phyloP scores from a whole-genome alignment of 1,140 invertebrate species.

The Pseudomyrmex gracilis region DNA sequence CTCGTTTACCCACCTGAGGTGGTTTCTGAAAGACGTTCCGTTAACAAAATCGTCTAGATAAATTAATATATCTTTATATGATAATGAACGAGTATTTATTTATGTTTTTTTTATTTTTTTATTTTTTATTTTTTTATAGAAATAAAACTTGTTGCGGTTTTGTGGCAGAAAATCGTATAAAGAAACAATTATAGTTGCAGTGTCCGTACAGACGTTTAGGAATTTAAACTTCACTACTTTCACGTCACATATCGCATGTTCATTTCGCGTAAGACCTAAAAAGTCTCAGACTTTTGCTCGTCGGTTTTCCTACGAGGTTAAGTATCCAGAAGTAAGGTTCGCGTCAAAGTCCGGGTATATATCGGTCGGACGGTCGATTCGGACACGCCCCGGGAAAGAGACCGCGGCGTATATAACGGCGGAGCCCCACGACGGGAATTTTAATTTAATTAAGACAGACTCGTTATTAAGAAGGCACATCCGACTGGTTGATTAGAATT shows the following conservation, averaged over 20 bases:
- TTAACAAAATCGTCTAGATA: background rate
- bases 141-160: no score
- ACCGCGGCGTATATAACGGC: constrained; percentile 52
- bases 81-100: no score
- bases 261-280: background rate
- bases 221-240: no score
- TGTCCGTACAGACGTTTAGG: no score
- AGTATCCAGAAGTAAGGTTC: constrained; percentile 10
- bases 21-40: background rate
- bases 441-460: constrained; percentile 84
- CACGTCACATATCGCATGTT: background rate
- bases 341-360: constrained; percentile 2
- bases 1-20: constrained; percentile 45
- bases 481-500: constrained; percentile 70
- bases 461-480: constrained; percentile 76
- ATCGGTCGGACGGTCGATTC: constrained; percentile 39
- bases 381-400: constrained; percentile 75
- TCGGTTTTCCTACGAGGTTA: constrained; percentile 22
- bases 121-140: no score
- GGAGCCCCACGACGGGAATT: constrained; percentile 77
- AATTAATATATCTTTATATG: no score
- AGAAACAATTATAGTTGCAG: no score
- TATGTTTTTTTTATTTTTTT: no score
- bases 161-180: no score
- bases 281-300: constrained; percentile 6